Evolutionary conservation across 2,797 vertebrate genomes (phyloP).

Genomic region (Acanthornis magna): DNA sequence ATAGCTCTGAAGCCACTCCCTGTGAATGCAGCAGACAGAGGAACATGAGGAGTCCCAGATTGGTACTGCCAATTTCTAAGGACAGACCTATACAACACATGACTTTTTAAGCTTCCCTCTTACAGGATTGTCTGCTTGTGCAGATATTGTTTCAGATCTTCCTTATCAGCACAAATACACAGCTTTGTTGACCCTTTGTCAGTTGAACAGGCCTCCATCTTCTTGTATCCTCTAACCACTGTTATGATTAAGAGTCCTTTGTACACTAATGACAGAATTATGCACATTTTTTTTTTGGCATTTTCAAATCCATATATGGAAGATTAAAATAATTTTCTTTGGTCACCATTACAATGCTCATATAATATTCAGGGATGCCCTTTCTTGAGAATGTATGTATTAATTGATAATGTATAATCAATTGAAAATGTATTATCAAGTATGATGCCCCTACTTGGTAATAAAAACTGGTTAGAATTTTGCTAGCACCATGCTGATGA

Average conservation of each 20-base stretch:
- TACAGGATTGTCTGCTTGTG: neutral
- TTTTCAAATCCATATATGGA: neutral
- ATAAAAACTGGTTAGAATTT: neutral
- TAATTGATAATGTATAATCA: neutral
- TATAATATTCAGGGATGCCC: neutral
- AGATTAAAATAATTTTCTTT: neutral
- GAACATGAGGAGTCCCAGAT: neutral
- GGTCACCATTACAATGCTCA: neutral
- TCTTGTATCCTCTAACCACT: neutral
- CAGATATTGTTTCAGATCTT: neutral
- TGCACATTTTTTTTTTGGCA: accelerated
- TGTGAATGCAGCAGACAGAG: neutral
- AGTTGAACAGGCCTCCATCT: neutral
- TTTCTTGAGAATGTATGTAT: neutral
- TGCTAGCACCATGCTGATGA: neutral
- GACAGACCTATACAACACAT: neutral
- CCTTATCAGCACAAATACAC: neutral
- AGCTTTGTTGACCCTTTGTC: neutral
- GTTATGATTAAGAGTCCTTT: neutral
- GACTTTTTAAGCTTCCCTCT: neutral
- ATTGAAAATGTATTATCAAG: neutral
- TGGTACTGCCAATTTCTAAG: neutral
- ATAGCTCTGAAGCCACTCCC: neutral
- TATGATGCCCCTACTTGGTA: neutral
- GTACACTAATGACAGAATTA: neutral